A percentile compares a stretch with the other conserved stretches of the same genome.
These are phyloP conservation scores for Oncorhynchus nerka DNA, from an alignment of 2,113 vertebrate species.

Conservation along the genomic window DNA sequence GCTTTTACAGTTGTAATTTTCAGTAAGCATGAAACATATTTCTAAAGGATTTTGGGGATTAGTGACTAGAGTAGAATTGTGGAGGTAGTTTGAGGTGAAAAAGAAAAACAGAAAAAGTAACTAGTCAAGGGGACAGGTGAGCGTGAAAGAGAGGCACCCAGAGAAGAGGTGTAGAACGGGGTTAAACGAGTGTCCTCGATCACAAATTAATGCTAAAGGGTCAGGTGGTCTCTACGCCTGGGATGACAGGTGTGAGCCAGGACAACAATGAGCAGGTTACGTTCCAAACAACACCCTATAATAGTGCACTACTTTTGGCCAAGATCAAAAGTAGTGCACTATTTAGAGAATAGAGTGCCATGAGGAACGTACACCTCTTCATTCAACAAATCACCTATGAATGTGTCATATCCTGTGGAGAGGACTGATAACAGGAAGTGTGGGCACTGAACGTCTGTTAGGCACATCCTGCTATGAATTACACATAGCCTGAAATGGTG, in stretches of 20 bases:
- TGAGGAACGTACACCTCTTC: background rate
- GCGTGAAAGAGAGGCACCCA: slow-evolving; percentile 1
- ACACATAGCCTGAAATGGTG: background rate
- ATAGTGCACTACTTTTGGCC: too few species aligned
- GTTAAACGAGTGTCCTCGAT: background rate
- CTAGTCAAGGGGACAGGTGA: slow-evolving; percentile 7
- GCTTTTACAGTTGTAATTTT: background rate
- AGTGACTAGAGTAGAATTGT: background rate
- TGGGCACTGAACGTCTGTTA: background rate
- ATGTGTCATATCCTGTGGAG: background rate
- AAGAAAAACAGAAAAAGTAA: background rate
- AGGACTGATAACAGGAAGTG: background rate
- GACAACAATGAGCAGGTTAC: too few species aligned
- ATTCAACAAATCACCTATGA: background rate
- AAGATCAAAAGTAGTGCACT: too few species aligned
- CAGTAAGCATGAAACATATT: background rate
- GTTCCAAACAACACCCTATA: too few species aligned
- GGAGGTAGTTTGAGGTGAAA: background rate
- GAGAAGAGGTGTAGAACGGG: background rate
- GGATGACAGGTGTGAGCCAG: background rate
- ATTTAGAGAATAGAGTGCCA: background rate
- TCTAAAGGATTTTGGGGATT: background rate
- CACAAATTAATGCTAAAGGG: background rate
- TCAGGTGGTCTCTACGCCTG: background rate
- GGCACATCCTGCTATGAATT: background rate